Evolutionary conservation across 2,113 vertebrate genomes (phyloP).

Genomic region (Thalassoma bifasciatum): DNA sequence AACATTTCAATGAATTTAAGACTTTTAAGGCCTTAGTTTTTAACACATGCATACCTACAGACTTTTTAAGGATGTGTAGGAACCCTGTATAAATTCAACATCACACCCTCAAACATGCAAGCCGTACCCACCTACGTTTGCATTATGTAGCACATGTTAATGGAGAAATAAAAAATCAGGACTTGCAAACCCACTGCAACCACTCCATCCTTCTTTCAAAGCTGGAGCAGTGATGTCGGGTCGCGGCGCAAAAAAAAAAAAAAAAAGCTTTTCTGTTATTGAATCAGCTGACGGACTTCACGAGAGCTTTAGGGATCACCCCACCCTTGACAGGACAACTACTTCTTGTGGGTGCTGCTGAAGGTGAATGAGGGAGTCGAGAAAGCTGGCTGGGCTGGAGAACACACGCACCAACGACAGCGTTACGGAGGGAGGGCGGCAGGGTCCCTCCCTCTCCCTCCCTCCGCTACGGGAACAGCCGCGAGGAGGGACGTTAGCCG

Average conservation of each 20-base stretch:
- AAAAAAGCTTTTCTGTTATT: conserved; percentile 12
- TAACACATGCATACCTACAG: too few relatives aligned
- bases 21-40: too few relatives aligned
- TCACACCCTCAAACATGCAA: background rate
- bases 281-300: conserved; percentile 41
- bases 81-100: conserved; percentile 23
- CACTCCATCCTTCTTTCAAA: conserved; percentile 70
- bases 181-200: conserved; percentile 57
- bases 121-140: conserved; percentile 53
- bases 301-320: conserved; percentile 59
- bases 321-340: conserved; percentile 77
- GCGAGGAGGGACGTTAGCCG: conserved; percentile 59
- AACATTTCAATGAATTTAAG: too few relatives aligned
- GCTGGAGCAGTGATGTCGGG: conserved; percentile 57
- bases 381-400: conserved; percentile 66
- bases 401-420: conserved; percentile 54
- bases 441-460: conserved; percentile 77
- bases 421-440: conserved; percentile 55
- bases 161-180: conserved; percentile 26
- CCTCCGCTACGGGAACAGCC: too few relatives aligned
- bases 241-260: conserved; percentile 38
- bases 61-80: too few relatives aligned
- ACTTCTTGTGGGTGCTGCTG: conserved; percentile 73
- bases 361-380: conserved; percentile 78
- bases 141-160: conserved; percentile 50